These are phyloP conservation scores for Vulpes vulpes DNA, from an alignment of 2,113 vertebrate species.

Conservation along the genomic window DNA sequence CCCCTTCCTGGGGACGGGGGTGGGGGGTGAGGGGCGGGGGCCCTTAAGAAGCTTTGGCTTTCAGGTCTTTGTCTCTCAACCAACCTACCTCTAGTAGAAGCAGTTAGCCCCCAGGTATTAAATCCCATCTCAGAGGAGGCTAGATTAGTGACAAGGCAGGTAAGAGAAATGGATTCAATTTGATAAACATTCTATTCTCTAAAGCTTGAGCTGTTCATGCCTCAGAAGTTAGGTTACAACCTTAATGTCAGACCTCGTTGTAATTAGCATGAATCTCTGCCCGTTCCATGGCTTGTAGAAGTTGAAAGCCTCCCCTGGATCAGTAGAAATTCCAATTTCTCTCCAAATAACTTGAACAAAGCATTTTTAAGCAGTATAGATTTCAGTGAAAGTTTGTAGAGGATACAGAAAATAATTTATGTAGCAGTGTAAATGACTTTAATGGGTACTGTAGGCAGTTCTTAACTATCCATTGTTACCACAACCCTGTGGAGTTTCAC, in stretches of 20 bases:
- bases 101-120: background rate
- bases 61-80: background rate
- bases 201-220: background rate
- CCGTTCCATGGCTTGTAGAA: background rate
- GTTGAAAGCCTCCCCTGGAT: background rate
- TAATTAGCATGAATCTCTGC: conserved; percentile 6
- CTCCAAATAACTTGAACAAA: background rate
- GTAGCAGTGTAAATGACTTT: background rate
- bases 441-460: background rate
- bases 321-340: background rate
- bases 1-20: background rate
- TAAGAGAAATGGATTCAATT: background rate
- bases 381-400: conserved; percentile 4
- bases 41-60: background rate
- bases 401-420: background rate
- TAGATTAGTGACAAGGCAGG: background rate
- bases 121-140: background rate
- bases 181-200: background rate
- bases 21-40: background rate
- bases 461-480: background rate
- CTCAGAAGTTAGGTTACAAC: conserved; percentile 1
- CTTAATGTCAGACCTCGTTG: background rate
- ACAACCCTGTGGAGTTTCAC: background rate
- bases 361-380: background rate
- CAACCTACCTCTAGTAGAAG: background rate